phyloP scores from a whole-genome alignment of 2,113 vertebrate genomes.

The Hydrochoerus hydrochaeris region DNA sequence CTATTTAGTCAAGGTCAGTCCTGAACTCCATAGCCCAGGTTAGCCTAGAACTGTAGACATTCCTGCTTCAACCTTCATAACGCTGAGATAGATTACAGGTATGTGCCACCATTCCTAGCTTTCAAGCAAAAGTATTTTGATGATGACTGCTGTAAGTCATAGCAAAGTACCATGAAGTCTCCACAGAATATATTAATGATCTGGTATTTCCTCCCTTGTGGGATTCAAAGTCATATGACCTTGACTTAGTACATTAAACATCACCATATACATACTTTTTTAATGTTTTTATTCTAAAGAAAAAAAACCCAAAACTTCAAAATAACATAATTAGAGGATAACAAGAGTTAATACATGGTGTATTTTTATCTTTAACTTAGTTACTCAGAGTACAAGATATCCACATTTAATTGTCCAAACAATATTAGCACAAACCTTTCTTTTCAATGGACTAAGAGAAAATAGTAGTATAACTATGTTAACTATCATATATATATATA shows the following conservation, averaged over 20 bases:
- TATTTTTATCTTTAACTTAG: too few species aligned
- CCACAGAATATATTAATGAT: not conserved
- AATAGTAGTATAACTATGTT: too few species aligned
- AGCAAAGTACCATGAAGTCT: not conserved
- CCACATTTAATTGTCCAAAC: too few species aligned
- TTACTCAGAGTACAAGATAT: too few species aligned
- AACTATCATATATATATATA: too few species aligned
- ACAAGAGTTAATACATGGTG: too few species aligned
- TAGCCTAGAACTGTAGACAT: not conserved
- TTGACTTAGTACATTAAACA: conserved; percentile 25
- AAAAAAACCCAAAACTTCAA: too few species aligned
- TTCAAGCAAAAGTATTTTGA: not conserved
- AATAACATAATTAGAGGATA: too few species aligned
- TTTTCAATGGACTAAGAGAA: too few species aligned
- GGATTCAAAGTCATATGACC: not conserved
- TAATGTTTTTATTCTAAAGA: too few species aligned
- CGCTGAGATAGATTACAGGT: not conserved
- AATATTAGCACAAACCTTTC: too few species aligned
- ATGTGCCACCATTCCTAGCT: not conserved
- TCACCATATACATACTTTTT: not conserved
- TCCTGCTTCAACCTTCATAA: not conserved
- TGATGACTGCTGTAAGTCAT: not conserved
- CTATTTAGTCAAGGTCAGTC: not conserved
- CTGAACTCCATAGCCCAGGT: not conserved
- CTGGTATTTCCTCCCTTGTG: conserved; percentile 6